phyloP scores from a whole-genome alignment of 1,140 invertebrate genomes.

The Cheumatopsyche charites region DNA sequence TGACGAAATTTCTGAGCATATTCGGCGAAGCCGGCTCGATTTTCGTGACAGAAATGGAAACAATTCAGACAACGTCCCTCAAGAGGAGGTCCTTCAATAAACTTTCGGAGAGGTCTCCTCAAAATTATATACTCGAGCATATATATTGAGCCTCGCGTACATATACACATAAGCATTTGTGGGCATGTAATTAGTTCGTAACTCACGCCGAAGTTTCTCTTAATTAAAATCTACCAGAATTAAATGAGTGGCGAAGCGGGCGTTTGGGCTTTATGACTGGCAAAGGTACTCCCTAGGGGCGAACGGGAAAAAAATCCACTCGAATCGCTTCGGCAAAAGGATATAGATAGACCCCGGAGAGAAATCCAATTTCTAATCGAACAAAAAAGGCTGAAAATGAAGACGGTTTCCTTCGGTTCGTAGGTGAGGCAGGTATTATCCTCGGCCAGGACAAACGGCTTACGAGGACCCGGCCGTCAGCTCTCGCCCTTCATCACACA shows the following conservation, averaged over 20 bases:
- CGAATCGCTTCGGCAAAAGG: too few species aligned
- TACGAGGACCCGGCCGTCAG: slow-evolving; percentile 19
- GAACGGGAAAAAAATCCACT: slow-evolving; percentile 3
- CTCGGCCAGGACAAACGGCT: slow-evolving; percentile 34
- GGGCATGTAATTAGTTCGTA: slow-evolving; percentile 8
- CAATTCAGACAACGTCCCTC: slow-evolving; percentile 15
- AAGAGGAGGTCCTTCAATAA: slow-evolving; percentile 1
- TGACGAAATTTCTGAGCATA: too few species aligned
- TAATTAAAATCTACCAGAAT: slow-evolving; percentile 13
- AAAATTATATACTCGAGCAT: background rate
- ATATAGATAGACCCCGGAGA: too few species aligned
- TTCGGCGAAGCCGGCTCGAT: background rate
- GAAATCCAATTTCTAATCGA: slow-evolving; percentile 29
- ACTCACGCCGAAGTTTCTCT: slow-evolving; percentile 12
- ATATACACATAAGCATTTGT: too few species aligned
- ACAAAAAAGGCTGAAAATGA: slow-evolving; percentile 28
- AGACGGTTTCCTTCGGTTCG: background rate
- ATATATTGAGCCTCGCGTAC: background rate
- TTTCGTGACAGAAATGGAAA: slow-evolving; percentile 1
- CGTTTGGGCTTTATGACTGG: background rate
- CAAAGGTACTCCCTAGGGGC: background rate
- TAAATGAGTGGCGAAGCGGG: background rate
- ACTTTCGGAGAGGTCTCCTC: background rate
- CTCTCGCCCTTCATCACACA: slow-evolving; percentile 34
- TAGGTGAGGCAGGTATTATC: slow-evolving; percentile 26